A percentile compares a stretch with the other conserved stretches of the same genome.
Evolutionary conservation across 2,113 vertebrate genomes (phyloP).

Genomic region (Proteles cristata): DNA sequence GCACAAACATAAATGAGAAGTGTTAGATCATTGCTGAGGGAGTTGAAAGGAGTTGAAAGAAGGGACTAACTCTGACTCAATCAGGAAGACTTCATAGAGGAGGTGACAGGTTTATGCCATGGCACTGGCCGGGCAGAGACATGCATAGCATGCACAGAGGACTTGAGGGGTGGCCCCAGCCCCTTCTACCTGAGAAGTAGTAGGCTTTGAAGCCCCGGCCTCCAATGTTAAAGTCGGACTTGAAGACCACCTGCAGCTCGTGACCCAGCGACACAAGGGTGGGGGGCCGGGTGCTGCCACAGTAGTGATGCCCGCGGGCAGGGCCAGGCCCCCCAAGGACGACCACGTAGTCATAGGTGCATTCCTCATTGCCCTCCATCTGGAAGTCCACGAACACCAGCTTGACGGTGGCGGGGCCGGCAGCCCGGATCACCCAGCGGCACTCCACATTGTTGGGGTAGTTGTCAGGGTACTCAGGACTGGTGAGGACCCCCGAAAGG

Average conservation of each 20-base stretch:
- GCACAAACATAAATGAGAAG: rapidly evolving
- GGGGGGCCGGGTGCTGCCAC: constrained; percentile 89
- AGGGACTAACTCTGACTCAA: not conserved
- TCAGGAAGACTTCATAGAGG: not conserved
- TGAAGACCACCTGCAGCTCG: constrained; percentile 94
- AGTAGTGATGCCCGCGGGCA: constrained; percentile 89
- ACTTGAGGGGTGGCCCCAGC: rapidly evolving
- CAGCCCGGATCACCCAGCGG: constrained; percentile 92
- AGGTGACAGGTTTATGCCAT: not conserved
- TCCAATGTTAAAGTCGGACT: constrained; percentile 97
- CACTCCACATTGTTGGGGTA: constrained; percentile 96
- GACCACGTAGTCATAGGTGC: constrained; percentile 95
- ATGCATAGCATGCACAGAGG: not conserved
- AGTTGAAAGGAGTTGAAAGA: not conserved
- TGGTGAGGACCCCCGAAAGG: constrained; percentile 95
- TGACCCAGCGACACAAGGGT: constrained; percentile 88
- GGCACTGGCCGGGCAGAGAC: not conserved
- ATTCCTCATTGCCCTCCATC: constrained; percentile 93
- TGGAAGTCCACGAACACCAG: constrained; percentile 96
- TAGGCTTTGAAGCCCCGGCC: constrained; percentile 96
- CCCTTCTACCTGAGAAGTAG: constrained; percentile 93
- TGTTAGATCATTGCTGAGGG: not conserved
- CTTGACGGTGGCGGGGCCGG: constrained; percentile 86
- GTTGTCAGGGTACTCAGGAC: constrained; percentile 94
- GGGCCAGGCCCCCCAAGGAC: constrained; percentile 91